These are phyloP conservation scores for Leiothrix lutea DNA, from an alignment of 2,113 vertebrate species.

Conservation along the genomic window DNA sequence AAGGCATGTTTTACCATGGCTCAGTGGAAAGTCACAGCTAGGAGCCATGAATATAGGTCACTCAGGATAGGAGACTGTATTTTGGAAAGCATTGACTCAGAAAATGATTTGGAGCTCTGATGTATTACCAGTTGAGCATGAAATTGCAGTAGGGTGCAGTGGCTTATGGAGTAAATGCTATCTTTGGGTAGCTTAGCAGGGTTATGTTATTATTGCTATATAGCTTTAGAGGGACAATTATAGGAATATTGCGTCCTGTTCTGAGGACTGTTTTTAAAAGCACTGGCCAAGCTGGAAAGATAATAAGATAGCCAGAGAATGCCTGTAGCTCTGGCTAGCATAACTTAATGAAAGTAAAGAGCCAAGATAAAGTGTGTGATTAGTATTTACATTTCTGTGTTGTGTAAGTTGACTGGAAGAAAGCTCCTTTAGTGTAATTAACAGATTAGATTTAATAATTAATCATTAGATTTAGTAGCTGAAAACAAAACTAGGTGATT, in stretches of 20 bases:
- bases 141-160: slow-evolving; percentile 15
- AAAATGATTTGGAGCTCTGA: slow-evolving; percentile 32
- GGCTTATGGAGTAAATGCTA: slow-evolving; percentile 6
- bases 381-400: neutral
- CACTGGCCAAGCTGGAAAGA: neutral
- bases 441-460: too few species aligned
- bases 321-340: neutral
- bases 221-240: neutral
- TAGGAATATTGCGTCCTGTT: neutral
- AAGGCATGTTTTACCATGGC: neutral
- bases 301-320: neutral
- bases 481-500: neutral
- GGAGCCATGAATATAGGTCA: slow-evolving; percentile 37
- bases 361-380: neutral
- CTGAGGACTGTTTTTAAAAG: neutral
- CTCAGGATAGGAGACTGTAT: neutral
- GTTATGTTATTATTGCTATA: neutral
- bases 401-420: neutral
- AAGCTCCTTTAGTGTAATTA: neutral
- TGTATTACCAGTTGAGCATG: slow-evolving; percentile 43
- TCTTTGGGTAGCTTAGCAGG: neutral
- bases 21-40: slow-evolving; percentile 51
- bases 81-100: slow-evolving; percentile 56
- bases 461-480: neutral
- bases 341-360: neutral